Conservation (phyloP, 1,140 invertebrate species). For the Ceratina australensis region DNA sequence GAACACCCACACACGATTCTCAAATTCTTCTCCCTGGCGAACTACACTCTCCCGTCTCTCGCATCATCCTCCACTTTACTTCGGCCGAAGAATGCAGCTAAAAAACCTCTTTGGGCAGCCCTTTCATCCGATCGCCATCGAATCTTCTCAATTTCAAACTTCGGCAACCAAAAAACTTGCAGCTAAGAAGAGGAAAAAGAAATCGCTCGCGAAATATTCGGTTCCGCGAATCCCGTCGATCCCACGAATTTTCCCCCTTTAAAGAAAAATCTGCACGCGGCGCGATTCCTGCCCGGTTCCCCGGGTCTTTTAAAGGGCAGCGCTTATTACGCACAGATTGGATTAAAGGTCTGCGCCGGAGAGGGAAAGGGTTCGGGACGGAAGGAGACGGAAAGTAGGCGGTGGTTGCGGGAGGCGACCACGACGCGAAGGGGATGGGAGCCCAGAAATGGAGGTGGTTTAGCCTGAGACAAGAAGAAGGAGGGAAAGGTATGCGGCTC, state of each 20-base stretch:
- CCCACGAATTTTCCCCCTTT: not conserved
- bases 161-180: not conserved
- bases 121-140: not conserved
- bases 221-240: not conserved
- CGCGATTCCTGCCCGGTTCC: slow-evolving; percentile 19
- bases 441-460: slow-evolving; percentile 51
- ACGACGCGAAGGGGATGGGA: not conserved
- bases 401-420: slow-evolving; percentile 22
- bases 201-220: too few species aligned
- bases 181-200: too few species aligned
- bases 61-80: not conserved
- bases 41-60: not conserved
- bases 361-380: not conserved
- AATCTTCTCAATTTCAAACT: not conserved
- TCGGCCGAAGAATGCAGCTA: slow-evolving; percentile 6
- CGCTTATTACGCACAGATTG: slow-evolving; percentile 68
- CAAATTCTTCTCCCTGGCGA: too few species aligned
- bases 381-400: slow-evolving; percentile 51
- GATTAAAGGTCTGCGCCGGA: slow-evolving; percentile 72
- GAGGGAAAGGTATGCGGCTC: slow-evolving; percentile 65
- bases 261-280: slow-evolving; percentile 30
- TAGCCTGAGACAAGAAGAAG: slow-evolving; percentile 67
- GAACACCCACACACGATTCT: not conserved
- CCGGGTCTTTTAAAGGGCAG: slow-evolving; percentile 69
- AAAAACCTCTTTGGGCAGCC: not conserved